These are phyloP conservation scores for Dryococelus australis DNA, from an alignment of 2,888 invertebrate genomes.

Conservation along the genomic window DNA sequence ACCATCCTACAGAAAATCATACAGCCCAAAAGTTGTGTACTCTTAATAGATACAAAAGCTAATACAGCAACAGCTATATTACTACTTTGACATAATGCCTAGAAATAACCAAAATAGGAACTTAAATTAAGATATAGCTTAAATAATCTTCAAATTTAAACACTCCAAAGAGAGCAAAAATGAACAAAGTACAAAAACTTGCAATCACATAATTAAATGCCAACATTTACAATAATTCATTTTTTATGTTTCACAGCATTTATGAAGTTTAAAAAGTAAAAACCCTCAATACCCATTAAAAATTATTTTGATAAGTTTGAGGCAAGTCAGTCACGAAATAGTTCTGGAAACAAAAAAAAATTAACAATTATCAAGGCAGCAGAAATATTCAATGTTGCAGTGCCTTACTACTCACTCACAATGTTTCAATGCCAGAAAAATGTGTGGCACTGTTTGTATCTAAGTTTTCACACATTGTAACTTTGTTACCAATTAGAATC, in stretches of 20 bases:
- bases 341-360: background rate
- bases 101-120: background rate
- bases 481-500: background rate
- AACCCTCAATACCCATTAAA: background rate
- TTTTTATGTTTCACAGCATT: background rate
- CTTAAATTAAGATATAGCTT: background rate
- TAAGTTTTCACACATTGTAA: background rate
- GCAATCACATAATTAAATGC: background rate
- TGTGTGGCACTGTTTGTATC: background rate
- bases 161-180: background rate
- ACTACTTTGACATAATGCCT: background rate
- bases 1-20: no score
- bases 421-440: background rate
- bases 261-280: constrained; percentile 8
- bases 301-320: background rate
- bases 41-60: background rate
- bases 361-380: background rate
- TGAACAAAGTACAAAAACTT: background rate
- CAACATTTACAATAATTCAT: background rate
- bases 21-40: background rate
- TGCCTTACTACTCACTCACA: constrained; percentile 9
- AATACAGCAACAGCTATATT: background rate
- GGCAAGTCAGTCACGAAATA: background rate
- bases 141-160: background rate
- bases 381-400: background rate